phyloP scores from a whole-genome alignment of 2,113 vertebrate genomes.

The Felis chaus region DNA sequence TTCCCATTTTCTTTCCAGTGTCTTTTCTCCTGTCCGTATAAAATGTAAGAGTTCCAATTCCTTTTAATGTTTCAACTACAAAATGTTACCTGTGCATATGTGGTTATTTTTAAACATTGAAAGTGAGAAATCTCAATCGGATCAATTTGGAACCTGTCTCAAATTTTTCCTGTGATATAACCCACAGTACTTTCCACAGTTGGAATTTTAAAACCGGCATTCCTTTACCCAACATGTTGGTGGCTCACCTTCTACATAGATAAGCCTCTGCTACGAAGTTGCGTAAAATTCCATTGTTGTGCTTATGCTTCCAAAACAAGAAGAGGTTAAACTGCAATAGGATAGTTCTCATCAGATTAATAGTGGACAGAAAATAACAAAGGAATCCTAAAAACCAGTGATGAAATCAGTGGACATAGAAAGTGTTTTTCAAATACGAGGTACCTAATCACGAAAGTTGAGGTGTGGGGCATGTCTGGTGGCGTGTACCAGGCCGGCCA shows the following conservation, averaged over 20 bases:
- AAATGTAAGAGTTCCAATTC: background rate
- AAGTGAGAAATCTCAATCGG: background rate
- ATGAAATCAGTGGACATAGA: background rate
- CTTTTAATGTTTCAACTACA: background rate
- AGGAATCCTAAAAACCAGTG: background rate
- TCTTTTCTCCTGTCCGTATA: background rate
- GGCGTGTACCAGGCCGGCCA: background rate
- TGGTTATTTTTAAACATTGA: background rate
- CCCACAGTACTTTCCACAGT: background rate
- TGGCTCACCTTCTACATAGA: background rate
- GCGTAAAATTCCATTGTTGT: background rate
- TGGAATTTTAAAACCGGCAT: background rate
- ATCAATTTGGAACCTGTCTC: background rate
- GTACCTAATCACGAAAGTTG: background rate
- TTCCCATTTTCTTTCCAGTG: background rate
- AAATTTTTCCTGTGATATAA: background rate
- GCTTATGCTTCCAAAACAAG: background rate
- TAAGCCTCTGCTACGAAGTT: background rate
- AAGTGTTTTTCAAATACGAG: background rate
- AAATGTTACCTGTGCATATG: background rate
- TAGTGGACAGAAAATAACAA: background rate
- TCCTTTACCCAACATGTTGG: background rate
- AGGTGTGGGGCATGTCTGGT: rapidly evolving
- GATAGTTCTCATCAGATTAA: background rate
- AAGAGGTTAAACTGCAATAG: background rate